Evolutionary conservation across 2,888 invertebrate genomes (phyloP).

Genomic region (Toxonevra muliebris): DNA sequence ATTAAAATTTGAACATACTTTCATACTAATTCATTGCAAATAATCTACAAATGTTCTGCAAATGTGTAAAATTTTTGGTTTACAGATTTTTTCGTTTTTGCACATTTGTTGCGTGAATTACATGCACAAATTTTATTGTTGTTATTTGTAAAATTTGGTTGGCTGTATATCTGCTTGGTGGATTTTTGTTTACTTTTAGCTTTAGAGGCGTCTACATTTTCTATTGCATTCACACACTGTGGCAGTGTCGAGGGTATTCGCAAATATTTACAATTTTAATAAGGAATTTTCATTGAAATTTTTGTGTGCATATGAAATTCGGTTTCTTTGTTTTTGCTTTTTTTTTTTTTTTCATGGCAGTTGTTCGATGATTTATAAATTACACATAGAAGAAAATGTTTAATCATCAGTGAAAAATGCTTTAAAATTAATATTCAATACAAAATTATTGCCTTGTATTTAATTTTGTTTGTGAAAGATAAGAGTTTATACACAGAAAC

Average conservation of each 20-base stretch:
- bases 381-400: not conserved
- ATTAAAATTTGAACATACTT: no score
- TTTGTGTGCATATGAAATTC: constrained; percentile 35
- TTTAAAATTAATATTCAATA: no score
- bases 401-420: no score
- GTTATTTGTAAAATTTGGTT: no score
- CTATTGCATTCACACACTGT: not conserved
- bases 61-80: constrained; percentile 22
- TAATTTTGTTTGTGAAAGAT: no score
- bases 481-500: no score
- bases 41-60: constrained; percentile 32
- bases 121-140: no score
- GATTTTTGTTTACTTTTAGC: no score
- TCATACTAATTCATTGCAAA: constrained; percentile 32
- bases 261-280: constrained; percentile 56
- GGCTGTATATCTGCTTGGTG: no score
- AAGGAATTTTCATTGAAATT: constrained; percentile 45
- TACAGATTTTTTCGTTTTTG: not conserved
- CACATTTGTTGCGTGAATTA: no score
- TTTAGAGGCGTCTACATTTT: no score
- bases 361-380: constrained; percentile 26
- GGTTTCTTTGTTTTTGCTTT: constrained; percentile 18
- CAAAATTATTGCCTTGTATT: no score
- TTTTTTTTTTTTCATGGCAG: constrained; percentile 21
- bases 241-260: constrained; percentile 35